Base-by-base conservation (phyloP, 2,113 vertebrate genomes). In the Pundamilia nyererei region DNA sequence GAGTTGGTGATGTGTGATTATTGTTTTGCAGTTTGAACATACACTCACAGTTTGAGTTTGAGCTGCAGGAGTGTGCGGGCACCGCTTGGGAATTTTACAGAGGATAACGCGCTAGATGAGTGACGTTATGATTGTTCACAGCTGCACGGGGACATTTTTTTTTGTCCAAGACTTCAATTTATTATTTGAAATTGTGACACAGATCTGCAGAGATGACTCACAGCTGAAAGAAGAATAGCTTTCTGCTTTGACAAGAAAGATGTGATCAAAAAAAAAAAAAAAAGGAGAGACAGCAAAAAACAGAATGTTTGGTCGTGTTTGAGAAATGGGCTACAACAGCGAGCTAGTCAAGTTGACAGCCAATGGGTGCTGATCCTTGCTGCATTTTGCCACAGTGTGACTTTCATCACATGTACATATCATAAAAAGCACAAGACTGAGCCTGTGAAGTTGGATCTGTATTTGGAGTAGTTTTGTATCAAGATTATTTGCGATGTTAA, bases 201-300 rank as follows among this genome's bases (percentile, higher is more conserved):
- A 53, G 83, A 90, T 92, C 89, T 84, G 88, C 60, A 56, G 89
- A 10, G 60, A 91, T 93, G 91, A 93, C 91, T 92, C 92, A 90
- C 82, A 12, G 79, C 89, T 79, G 85, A 82, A 82, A 45, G 86
- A 91, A 84, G 90, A 93, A 90, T 62, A 45, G 85, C 68, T 93
- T 85, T 89, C 80, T 68, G 53, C 79, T 56, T 55, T 88, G 91
- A 93, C 88, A 88, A 70, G 89, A 87, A 85, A 88, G 80, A 91
- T 80, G 84, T 2, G 49, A 91, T 90, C 85, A 21, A 21, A 24
- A 53, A 56, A 51, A 51, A 54, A 3, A 1, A 24, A 24, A 65
- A 40, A 82, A 24, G 72, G 33, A 42, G 47, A 72, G 85, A 85
- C 88, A 84, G 80, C 47, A 81, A 70, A 60, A 75, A 86, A 89